Evolutionary conservation across 2,113 vertebrate genomes (phyloP).

Genomic region (Ahaetulla prasina): DNA sequence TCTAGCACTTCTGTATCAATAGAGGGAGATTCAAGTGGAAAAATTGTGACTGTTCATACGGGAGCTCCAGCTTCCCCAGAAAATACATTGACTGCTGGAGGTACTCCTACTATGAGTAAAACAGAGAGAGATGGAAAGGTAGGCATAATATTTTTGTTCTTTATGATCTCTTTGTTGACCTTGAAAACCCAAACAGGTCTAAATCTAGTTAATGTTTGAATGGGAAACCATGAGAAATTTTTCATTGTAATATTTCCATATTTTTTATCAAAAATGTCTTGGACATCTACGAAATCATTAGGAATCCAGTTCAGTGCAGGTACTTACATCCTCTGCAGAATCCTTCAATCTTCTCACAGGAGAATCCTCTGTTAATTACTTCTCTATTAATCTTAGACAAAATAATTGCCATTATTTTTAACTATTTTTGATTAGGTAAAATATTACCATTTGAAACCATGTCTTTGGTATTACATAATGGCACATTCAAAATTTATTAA

Average conservation of each 20-base stretch:
- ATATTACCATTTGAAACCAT: neutral
- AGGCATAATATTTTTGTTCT: constrained; percentile 28
- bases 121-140: constrained; percentile 92
- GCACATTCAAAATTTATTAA: neutral
- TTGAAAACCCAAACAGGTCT: neutral
- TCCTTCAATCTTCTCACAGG: neutral
- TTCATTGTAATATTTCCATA: neutral
- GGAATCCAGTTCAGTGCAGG: neutral
- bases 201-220: neutral
- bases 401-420: neutral
- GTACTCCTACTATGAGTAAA: constrained; percentile 67
- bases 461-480: neutral
- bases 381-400: neutral
- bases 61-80: constrained; percentile 70
- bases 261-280: neutral
- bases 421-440: constrained; percentile 6
- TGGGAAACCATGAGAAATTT: neutral
- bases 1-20: constrained; percentile 72
- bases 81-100: constrained; percentile 62
- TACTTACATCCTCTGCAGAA: neutral
- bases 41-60: constrained; percentile 63
- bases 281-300: neutral
- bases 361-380: neutral
- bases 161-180: neutral
- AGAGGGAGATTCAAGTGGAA: constrained; percentile 76